A percentile compares a stretch with the other conserved stretches of the same genome.
These are phyloP conservation scores for Drosophila gunungcola DNA, from an alignment of 1,140 invertebrate genomes.

Conservation along the genomic window DNA sequence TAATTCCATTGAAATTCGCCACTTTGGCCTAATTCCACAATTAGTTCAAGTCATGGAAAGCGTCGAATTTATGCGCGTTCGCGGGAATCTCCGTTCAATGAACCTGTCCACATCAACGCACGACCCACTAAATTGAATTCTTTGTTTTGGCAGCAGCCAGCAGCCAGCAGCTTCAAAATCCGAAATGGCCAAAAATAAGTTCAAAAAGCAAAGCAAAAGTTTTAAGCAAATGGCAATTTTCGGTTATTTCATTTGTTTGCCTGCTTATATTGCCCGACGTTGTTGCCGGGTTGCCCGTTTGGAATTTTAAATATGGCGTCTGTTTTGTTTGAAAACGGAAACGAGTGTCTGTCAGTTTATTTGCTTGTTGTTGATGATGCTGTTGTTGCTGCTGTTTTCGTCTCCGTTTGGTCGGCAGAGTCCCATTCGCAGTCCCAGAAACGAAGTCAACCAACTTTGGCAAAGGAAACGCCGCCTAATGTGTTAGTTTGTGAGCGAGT, in stretches of 20 bases:
- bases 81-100: slow-evolving; percentile 48
- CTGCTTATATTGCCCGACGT: slow-evolving; percentile 37
- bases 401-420: slow-evolving; percentile 47
- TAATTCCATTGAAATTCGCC: slow-evolving; percentile 12
- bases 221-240: slow-evolving; percentile 66
- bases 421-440: slow-evolving; percentile 50
- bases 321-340: slow-evolving; percentile 83
- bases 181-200: slow-evolving; percentile 28
- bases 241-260: slow-evolving; percentile 73
- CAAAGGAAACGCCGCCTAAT: slow-evolving; percentile 78
- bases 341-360: slow-evolving; percentile 82
- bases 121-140: slow-evolving; percentile 59
- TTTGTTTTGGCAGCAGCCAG: slow-evolving; percentile 47
- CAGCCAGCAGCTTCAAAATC: slow-evolving; percentile 3
- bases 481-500: slow-evolving; percentile 62
- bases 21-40: slow-evolving; percentile 67
- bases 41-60: slow-evolving; percentile 50
- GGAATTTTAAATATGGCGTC: slow-evolving; percentile 84
- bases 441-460: slow-evolving; percentile 77
- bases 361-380: slow-evolving; percentile 63
- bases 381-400: slow-evolving; percentile 48
- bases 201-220: slow-evolving; percentile 65
- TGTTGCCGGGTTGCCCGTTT: slow-evolving; percentile 57
- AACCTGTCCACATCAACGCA: slow-evolving; percentile 59
- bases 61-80: slow-evolving; percentile 56